phyloP scores from a whole-genome alignment of 2,113 vertebrate genomes.

The Anarrhichthys ocellatus region DNA sequence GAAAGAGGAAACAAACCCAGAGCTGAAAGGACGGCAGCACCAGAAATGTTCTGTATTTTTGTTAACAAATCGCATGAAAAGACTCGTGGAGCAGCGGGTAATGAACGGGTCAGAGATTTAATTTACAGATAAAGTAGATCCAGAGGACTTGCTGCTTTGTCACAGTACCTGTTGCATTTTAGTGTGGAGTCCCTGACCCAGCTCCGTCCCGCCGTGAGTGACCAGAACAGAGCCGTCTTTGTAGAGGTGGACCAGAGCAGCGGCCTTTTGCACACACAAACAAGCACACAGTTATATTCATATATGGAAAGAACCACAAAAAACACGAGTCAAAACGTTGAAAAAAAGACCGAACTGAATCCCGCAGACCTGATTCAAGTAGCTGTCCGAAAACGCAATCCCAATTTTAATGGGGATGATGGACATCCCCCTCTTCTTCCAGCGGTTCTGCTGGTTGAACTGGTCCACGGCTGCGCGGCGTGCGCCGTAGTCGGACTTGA shows the following conservation, averaged over 20 bases:
- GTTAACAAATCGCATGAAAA: not conserved
- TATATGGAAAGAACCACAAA: not conserved
- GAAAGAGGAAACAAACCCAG: not conserved
- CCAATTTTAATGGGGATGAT: constrained; percentile 88
- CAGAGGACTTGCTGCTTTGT: not conserved
- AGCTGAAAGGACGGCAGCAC: not conserved
- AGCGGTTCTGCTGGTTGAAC: constrained; percentile 87
- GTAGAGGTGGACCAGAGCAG: constrained; percentile 88
- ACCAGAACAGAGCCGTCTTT: constrained; percentile 89
- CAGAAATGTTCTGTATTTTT: not conserved
- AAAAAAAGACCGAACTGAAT: too few species aligned
- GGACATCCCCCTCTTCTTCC: constrained; percentile 89
- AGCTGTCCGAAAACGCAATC: constrained; percentile 80
- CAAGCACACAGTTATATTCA: not conserved
- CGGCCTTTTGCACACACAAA: constrained; percentile 75
- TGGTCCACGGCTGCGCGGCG: constrained; percentile 70
- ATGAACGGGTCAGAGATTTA: too few species aligned
- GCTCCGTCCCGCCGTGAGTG: constrained; percentile 86
- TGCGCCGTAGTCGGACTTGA: constrained; percentile 72
- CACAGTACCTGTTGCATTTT: constrained; percentile 83
- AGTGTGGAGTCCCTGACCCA: constrained; percentile 90
- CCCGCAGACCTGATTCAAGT: constrained; percentile 85
- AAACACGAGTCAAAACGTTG: accelerated
- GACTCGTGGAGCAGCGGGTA: too few species aligned
- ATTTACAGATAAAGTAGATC: not conserved